Percentiles rank a stretch among this genome's conserved stretches.
These are phyloP conservation scores for Gyps fulvus DNA, from an alignment of 2,113 vertebrate genomes.

Conservation along the genomic window DNA sequence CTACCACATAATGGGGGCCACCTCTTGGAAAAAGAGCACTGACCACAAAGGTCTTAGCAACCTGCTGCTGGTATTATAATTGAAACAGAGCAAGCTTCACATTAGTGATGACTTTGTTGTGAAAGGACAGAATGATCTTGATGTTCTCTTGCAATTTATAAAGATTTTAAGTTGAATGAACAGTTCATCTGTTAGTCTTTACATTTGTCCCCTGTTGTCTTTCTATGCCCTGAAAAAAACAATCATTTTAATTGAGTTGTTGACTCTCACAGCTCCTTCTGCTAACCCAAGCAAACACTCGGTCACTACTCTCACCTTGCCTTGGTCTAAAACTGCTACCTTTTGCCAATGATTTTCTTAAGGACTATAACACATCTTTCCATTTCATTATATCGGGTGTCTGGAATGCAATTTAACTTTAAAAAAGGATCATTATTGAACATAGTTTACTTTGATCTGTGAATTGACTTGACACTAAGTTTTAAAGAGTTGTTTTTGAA, in stretches of 20 bases:
- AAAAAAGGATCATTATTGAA: conserved; percentile 57
- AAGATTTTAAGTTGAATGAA: neutral
- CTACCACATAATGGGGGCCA: neutral
- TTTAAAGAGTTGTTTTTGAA: neutral
- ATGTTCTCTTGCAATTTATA: neutral
- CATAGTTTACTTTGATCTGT: conserved; percentile 55
- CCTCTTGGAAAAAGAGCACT: neutral
- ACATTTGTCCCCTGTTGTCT: neutral
- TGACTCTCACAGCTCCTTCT: neutral
- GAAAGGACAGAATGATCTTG: neutral
- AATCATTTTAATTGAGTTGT: conserved; percentile 24
- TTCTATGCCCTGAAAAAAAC: neutral
- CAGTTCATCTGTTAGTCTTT: neutral
- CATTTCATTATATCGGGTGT: conserved; percentile 34
- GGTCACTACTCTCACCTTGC: neutral
- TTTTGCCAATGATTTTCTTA: conserved; percentile 36
- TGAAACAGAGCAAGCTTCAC: neutral
- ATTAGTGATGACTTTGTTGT: neutral
- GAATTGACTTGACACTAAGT: conserved; percentile 34
- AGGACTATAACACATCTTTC: conserved; percentile 7
- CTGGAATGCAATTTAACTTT: conserved; percentile 56
- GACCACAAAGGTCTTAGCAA: neutral
- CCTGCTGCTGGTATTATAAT: neutral
- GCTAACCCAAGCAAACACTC: neutral
- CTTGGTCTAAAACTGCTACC: neutral